These are phyloP conservation scores for Palythoa grandis DNA, from an alignment of 92 coral and sea anemone species.

Conservation along the genomic window DNA sequence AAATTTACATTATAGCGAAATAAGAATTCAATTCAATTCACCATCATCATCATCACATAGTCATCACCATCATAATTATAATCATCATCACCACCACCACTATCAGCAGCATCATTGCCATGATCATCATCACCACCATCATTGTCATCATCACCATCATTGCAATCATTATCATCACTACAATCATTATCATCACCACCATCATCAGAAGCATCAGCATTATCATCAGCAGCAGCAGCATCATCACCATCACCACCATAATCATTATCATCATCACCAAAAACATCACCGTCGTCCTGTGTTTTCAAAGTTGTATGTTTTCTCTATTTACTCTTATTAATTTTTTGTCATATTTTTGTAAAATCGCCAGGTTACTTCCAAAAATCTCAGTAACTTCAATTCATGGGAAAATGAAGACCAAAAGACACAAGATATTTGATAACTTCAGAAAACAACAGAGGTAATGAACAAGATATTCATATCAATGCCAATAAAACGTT, in stretches of 20 bases:
- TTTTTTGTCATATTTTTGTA: neutral
- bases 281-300: too few relatives aligned
- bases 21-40: too few relatives aligned
- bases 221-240: too few relatives aligned
- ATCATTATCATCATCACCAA: too few relatives aligned
- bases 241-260: too few relatives aligned
- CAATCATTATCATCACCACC: neutral
- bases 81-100: too few relatives aligned
- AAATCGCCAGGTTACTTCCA: constrained; percentile 64
- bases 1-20: too few relatives aligned
- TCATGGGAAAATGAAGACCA: constrained; percentile 96
- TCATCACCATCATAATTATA: too few relatives aligned
- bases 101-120: neutral
- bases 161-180: neutral
- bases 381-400: constrained; percentile 71
- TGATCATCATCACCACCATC: neutral
- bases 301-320: neutral
- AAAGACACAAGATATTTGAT: constrained; percentile 91
- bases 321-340: too few relatives aligned
- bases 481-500: too few relatives aligned
- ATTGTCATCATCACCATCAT: neutral
- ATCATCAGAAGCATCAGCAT: too few relatives aligned
- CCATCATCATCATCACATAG: too few relatives aligned
- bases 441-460: constrained; percentile 81
- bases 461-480: constrained; percentile 35